These are phyloP conservation scores for Drosophila hawaiiensis DNA, from an alignment of 2,888 invertebrate genomes.

Conservation along the genomic window DNA sequence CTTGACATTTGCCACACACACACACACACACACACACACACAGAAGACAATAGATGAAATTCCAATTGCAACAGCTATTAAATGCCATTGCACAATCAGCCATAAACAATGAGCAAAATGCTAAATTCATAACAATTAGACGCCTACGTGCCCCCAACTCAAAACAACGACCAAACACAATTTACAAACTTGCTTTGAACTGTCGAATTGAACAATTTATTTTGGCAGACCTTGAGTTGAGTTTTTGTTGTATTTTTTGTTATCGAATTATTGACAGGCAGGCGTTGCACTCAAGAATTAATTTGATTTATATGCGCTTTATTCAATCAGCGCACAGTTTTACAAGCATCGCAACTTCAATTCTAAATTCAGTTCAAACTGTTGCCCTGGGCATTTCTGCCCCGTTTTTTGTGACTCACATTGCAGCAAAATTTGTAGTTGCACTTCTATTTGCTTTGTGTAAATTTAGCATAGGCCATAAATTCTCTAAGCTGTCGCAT, in stretches of 20 bases:
- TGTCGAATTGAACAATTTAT: conserved; percentile 29
- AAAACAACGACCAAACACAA: conserved; percentile 13
- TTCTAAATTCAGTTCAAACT: conserved; percentile 21
- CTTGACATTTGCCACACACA: conserved; percentile 55
- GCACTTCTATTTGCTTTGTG: conserved; percentile 2
- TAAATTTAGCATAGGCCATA: conserved; percentile 45
- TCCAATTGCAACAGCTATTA: conserved; percentile 46
- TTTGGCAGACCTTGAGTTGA: conserved; percentile 49
- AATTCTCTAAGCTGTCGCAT: conserved; percentile 42
- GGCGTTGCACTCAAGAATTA: conserved; percentile 29
- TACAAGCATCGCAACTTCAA: conserved; percentile 2
- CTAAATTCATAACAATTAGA: conserved; percentile 68
- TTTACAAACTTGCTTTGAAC: conserved; percentile 33
- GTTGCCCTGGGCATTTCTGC: neutral
- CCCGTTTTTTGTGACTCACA: conserved; percentile 19
- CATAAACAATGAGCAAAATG: conserved; percentile 26
- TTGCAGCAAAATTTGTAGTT: conserved; percentile 10
- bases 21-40: neutral
- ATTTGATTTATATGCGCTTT: conserved; percentile 59
- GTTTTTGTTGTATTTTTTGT: conserved; percentile 14
- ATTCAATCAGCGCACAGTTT: conserved; percentile 41
- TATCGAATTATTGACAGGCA: conserved; percentile 54
- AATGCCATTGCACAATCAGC: conserved; percentile 60
- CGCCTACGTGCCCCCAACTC: conserved; percentile 65
- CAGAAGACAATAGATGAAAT: conserved; percentile 48